Evolutionary conservation across 1,140 invertebrate genomes (phyloP), one percentile per base, ranked within the genome.

Genomic region (Cryptotermes secundus): DNA sequence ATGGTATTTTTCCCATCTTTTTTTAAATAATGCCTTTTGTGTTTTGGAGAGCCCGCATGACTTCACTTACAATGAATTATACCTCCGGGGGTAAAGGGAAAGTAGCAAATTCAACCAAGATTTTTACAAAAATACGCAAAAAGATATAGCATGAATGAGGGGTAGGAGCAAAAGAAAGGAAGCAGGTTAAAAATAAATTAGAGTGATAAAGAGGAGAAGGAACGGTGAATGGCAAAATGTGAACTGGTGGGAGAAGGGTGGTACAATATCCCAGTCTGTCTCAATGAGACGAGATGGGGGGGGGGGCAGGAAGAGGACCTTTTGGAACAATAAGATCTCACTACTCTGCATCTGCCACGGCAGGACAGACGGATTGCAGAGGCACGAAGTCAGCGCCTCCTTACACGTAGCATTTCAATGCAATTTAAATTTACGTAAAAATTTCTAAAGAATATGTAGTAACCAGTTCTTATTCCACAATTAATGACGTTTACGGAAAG

Each of bases 61-160:
- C 59, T 72, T 72, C 59, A 72, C 59, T 72, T 72, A 31, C n/a
- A 72, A 72, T 72, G 26, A 72, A 72, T 72, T 72, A 72, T 72
- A 72, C 26, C 59, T 72, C 59, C 59, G 59, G 31, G 59, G 59
- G 26, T 31, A 72, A 72, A 72, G 31, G 14, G 59, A 72, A 59
- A 6, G 59, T 72, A 72, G 59, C 26, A 72, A 72, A n/a, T 72
- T 31, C 16, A 72, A 72, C 59, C 59, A 26, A 72, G 59, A 72
- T 72, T 72, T 72, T 72, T 72, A 72, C 59, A 72, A 72, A 59
- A 31, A 72, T 72, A 72, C 26, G n/a, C 10, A 72, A 72, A 72
- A 31, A 72, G 59, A 72, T 26, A 72, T 72, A n/a, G 59, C 14
- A 31, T 72, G 59, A 14, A 4, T 31, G 59, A 10, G 4, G 16